Percentiles rank a stretch among this genome's conserved stretches.
Conservation (phyloP, 2,113 vertebrate species). For the Alethe diademata region DNA sequence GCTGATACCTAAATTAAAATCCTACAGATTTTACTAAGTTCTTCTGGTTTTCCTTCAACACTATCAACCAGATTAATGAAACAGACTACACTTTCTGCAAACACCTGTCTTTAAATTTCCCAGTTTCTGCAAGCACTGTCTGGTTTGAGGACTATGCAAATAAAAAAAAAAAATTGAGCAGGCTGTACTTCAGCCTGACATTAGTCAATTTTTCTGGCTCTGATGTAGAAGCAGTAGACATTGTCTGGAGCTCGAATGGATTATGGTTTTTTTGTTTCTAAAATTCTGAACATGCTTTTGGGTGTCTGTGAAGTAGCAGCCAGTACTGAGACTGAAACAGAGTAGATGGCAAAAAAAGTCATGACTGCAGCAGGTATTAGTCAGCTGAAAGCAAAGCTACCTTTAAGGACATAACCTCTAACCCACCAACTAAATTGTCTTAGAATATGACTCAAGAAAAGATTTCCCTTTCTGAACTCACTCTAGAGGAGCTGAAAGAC, state of each 20-base stretch:
- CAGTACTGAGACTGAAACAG: neutral
- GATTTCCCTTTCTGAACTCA: neutral
- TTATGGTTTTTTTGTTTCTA: neutral
- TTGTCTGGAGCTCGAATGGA: neutral
- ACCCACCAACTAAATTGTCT: neutral
- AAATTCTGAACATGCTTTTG: neutral
- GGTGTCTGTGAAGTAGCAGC: neutral
- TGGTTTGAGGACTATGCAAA: neutral
- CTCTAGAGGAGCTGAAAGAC: neutral
- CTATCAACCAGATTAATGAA: neutral
- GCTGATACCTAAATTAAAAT: slow-evolving; percentile 7
- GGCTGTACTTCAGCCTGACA: neutral
- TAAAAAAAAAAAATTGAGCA: neutral
- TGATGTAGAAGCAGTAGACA: neutral
- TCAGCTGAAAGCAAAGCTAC: neutral
- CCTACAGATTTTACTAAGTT: neutral
- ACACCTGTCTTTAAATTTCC: neutral
- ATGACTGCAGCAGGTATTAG: neutral
- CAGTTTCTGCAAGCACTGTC: neutral
- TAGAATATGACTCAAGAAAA: neutral
- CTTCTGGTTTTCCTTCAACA: neutral
- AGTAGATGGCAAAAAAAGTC: neutral
- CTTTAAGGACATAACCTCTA: neutral
- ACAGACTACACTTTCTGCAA: neutral
- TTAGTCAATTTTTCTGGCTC: neutral